Conservation (phyloP, 2,113 vertebrate species). For the Stegostoma tigrinum region DNA sequence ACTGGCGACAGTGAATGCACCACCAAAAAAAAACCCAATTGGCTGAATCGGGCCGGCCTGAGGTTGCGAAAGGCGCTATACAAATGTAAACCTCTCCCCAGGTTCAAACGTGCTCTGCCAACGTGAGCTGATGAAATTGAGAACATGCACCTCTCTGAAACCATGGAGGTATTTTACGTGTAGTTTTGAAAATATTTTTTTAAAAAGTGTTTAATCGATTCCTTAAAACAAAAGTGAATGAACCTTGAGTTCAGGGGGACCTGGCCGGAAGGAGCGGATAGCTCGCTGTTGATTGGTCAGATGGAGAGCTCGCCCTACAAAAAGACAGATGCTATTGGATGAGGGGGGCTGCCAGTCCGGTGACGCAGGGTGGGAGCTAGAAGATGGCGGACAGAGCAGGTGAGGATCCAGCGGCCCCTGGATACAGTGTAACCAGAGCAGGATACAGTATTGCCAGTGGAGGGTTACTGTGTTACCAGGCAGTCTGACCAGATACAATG, state of each 20-base stretch:
- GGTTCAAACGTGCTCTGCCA: no score
- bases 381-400: neutral
- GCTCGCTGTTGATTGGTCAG: neutral
- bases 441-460: neutral
- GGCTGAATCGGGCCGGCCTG: no score
- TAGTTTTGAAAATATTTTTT: no score
- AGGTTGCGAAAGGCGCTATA: neutral
- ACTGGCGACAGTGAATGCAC: neutral
- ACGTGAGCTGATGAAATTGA: no score
- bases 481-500: neutral
- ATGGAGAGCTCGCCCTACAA: neutral
- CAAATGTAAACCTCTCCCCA: neutral
- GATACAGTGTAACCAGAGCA: no score
- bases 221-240: no score
- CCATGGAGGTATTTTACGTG: neutral
- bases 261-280: no score
- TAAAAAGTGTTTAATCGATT: neutral
- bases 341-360: neutral
- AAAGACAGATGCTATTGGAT: neutral
- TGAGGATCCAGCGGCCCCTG: neutral
- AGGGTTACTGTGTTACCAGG: neutral
- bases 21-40: neutral
- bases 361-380: neutral
- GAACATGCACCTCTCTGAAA: neutral
- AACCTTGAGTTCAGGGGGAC: no score